A percentile compares a stretch with the other conserved stretches of the same genome.
Conservation (phyloP, 2,113 vertebrate species). For the Nerophis ophidion region DNA sequence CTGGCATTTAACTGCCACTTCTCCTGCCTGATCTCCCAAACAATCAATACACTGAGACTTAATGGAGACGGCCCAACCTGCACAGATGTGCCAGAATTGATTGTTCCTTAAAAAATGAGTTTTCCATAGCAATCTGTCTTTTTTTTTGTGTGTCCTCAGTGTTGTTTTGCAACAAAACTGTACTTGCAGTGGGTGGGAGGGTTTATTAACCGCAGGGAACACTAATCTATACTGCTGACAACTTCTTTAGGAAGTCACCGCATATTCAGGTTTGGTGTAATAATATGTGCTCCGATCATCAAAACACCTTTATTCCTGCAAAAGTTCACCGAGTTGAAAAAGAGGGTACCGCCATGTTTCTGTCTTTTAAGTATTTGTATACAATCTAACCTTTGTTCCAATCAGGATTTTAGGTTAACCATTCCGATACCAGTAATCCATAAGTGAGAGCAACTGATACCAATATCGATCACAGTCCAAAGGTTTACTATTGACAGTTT, state of each 20-base stretch:
- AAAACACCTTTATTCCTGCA: conserved; percentile 11
- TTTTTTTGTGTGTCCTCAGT: conserved; percentile 25
- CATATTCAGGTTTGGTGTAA: conserved; percentile 15
- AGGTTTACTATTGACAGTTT: too few species aligned
- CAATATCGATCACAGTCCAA: too few species aligned
- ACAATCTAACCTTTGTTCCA: too few species aligned
- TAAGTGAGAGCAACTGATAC: too few species aligned
- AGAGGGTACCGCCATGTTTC: conserved; percentile 1
- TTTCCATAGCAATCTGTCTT: conserved; percentile 23
- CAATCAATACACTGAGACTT: conserved; percentile 15
- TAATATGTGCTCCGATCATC: conserved; percentile 11
- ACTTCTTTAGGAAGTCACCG: conserved; percentile 23
- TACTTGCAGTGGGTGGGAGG: conserved; percentile 10
- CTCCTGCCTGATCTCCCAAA: conserved; percentile 3
- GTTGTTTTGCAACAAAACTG: conserved; percentile 15
- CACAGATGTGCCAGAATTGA: conserved; percentile 27
- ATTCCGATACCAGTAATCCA: too few species aligned
- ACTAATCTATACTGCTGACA: conserved; percentile 33
- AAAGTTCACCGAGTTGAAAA: conserved; percentile 1
- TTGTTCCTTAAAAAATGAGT: conserved; percentile 18
- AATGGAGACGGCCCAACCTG: conserved; percentile 19
- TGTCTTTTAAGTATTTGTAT: neutral
- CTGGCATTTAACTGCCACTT: conserved; percentile 3
- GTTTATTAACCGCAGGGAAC: conserved; percentile 6
- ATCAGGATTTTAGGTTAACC: too few species aligned